Conservation (phyloP, 2,797 vertebrate genomes). For the Propithecus deckenii region DNA sequence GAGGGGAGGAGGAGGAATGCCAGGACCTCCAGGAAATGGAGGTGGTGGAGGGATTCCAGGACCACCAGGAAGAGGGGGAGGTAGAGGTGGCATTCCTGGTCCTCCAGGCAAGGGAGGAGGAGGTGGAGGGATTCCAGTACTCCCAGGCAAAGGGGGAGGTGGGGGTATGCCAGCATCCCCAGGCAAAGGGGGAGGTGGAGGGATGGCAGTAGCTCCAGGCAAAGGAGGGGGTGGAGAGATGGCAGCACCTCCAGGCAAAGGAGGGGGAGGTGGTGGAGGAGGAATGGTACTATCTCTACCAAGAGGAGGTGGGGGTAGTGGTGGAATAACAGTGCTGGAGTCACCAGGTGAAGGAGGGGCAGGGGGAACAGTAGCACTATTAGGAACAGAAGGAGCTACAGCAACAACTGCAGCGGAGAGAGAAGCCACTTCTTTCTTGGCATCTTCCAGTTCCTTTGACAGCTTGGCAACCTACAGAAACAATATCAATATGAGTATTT, state of each 20-base stretch:
- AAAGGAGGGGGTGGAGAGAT: conserved; percentile 76
- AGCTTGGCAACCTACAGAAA: conserved; percentile 87
- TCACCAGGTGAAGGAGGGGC: conserved; percentile 71
- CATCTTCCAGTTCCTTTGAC: conserved; percentile 89
- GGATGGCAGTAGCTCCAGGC: conserved; percentile 67
- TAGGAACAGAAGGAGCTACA: conserved; percentile 24
- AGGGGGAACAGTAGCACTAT: conserved; percentile 67
- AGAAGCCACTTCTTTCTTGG: conserved; percentile 86
- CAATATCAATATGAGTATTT: not conserved
- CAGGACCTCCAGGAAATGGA: conserved; percentile 27
- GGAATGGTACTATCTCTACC: too few species aligned
- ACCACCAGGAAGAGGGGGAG: conserved; percentile 69
- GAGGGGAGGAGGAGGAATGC: conserved; percentile 58
- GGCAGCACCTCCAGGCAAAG: not conserved
- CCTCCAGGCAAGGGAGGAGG: conserved; percentile 77
- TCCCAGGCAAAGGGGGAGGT: conserved; percentile 26
- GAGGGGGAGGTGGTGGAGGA: conserved; percentile 51
- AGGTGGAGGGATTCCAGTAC: not conserved
- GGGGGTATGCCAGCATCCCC: not conserved
- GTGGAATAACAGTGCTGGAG: conserved; percentile 32
- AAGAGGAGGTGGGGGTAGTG: not conserved
- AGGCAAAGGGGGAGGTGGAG: not conserved
- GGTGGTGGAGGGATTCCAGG: conserved; percentile 71
- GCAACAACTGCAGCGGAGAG: conserved; percentile 71
- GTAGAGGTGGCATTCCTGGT: conserved; percentile 67